These are phyloP conservation scores for Upupa epops DNA, from an alignment of 2,113 vertebrate species.

Conservation along the genomic window DNA sequence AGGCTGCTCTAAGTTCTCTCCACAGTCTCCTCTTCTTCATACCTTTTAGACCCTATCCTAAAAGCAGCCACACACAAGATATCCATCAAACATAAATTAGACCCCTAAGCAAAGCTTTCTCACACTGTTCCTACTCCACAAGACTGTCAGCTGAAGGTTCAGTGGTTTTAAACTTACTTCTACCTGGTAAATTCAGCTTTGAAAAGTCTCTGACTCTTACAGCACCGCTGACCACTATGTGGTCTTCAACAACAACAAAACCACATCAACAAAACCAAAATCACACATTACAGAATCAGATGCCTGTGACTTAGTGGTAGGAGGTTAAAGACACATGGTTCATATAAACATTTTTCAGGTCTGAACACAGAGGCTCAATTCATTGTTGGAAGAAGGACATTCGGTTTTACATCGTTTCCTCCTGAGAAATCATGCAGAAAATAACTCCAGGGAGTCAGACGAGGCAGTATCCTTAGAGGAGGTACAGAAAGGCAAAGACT, in stretches of 20 bases:
- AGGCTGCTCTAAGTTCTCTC: too few relatives aligned
- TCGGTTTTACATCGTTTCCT: background rate
- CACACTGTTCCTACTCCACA: background rate
- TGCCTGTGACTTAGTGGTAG: background rate
- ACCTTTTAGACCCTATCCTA: background rate
- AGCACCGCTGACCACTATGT: background rate
- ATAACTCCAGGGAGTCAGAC: background rate
- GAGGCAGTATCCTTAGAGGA: background rate
- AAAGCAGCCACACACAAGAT: background rate
- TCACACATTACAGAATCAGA: background rate
- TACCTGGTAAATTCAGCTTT: background rate
- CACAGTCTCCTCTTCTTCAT: too few relatives aligned
- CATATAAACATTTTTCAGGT: background rate
- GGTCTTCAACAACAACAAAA: background rate
- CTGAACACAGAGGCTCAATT: background rate
- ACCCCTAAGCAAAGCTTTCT: background rate
- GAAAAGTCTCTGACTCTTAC: background rate
- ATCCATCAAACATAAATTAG: background rate
- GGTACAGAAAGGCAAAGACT: background rate
- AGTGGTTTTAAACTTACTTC: background rate
- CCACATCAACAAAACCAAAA: background rate
- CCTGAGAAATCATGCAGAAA: background rate
- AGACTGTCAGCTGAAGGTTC: background rate
- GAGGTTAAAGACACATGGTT: background rate
- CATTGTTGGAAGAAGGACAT: background rate